phyloP scores from a whole-genome alignment of 2,888 invertebrate species.

The Steinernema hermaphroditum region DNA sequence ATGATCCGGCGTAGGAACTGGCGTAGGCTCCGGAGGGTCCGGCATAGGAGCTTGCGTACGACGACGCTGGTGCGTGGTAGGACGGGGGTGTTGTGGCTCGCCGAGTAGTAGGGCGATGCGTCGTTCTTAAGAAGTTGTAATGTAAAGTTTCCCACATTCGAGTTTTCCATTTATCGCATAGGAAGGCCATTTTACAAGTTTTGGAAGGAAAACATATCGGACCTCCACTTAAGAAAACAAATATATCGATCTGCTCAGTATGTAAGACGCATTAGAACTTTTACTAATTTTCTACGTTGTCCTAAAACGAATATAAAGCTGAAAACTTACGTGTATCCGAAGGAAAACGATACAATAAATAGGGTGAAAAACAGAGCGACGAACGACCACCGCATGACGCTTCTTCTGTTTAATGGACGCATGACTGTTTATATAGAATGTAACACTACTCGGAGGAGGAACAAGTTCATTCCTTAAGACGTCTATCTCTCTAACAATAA shows the following conservation, averaged over 20 bases:
- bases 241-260: no score
- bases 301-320: no score
- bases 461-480: not conserved
- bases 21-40: not conserved
- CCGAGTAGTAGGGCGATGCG: not conserved
- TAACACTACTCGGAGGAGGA: not conserved
- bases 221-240: no score
- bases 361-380: not conserved
- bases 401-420: not conserved
- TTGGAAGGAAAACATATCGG: no score
- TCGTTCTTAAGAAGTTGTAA: not conserved
- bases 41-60: not conserved
- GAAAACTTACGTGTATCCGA: no score
- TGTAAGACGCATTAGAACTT: no score
- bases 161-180: no score
- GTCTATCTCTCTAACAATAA: not conserved
- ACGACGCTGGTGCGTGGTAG: not conserved
- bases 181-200: no score
- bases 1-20: not conserved
- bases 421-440: not conserved
- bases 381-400: not conserved
- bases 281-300: no score
- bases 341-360: not conserved
- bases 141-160: no score
- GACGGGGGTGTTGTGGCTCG: not conserved